Conservation (phyloP, 2,888 invertebrate genomes). For the Acleris cristana region DNA sequence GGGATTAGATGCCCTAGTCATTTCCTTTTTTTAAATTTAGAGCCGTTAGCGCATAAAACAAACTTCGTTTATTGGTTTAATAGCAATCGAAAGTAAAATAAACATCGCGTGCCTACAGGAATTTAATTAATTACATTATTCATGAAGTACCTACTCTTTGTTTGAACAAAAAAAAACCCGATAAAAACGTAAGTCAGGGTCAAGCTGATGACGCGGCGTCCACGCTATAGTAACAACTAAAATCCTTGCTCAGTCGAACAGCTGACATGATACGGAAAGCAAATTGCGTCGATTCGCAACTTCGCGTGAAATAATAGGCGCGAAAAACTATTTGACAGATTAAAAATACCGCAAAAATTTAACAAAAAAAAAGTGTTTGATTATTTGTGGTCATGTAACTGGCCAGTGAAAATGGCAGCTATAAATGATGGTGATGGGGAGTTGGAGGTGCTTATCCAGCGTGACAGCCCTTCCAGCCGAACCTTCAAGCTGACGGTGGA, state of each 20-base stretch:
- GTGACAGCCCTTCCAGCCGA: neutral
- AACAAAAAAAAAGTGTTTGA: neutral
- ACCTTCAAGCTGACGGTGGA: constrained; percentile 27
- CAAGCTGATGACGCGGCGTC: constrained; percentile 2
- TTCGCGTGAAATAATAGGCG: neutral
- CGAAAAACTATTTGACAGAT: neutral
- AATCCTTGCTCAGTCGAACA: constrained; percentile 12
- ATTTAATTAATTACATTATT: neutral
- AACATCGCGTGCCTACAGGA: neutral
- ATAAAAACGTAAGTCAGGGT: constrained; percentile 15
- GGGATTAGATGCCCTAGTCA: too few relatives aligned
- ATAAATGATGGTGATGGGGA: constrained; percentile 10
- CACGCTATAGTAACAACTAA: neutral
- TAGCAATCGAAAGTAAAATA: neutral
- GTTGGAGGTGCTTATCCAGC: constrained; percentile 15
- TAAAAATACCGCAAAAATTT: neutral
- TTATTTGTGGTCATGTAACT: constrained; percentile 1
- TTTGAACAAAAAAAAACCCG: neutral
- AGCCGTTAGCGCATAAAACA: neutral
- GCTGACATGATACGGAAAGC: constrained; percentile 4
- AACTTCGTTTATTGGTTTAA: too few relatives aligned
- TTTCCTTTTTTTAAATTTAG: too few relatives aligned
- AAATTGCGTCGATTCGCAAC: neutral
- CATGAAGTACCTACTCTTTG: constrained; percentile 1
- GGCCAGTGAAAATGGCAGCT: constrained; percentile 13